Conservation (phyloP, 2,888 invertebrate species). For the Drosophila mimetica region DNA sequence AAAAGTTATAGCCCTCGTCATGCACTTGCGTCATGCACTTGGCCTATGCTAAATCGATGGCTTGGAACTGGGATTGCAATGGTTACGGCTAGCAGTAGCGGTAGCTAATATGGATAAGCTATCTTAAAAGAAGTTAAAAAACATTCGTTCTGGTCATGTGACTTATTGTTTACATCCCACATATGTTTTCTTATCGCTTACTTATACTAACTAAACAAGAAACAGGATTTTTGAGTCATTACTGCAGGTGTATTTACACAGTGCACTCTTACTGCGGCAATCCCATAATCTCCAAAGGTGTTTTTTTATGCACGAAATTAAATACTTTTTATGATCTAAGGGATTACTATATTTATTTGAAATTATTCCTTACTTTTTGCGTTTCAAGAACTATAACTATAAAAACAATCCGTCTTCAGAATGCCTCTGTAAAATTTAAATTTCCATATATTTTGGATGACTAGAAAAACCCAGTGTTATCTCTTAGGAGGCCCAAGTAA, state of each 20-base stretch:
- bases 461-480: neutral
- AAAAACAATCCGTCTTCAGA: too few species aligned
- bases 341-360: too few species aligned
- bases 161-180: neutral
- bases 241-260: neutral
- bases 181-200: neutral
- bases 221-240: neutral
- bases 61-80: slow-evolving; percentile 7
- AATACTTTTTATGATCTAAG: neutral
- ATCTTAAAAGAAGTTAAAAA: neutral
- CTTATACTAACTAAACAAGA: neutral
- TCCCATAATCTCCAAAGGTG: neutral
- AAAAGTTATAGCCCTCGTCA: slow-evolving; percentile 21
- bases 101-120: neutral
- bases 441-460: neutral
- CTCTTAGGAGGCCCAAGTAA: neutral
- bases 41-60: slow-evolving; percentile 1
- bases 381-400: too few species aligned
- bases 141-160: neutral
- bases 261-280: too few species aligned
- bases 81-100: slow-evolving; percentile 3
- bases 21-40: slow-evolving; percentile 46
- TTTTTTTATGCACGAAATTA: neutral
- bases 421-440: too few species aligned
- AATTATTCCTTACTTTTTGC: too few species aligned